Conservation (phyloP, 1,140 invertebrate species). For the Anadara kagoshimensis region DNA sequence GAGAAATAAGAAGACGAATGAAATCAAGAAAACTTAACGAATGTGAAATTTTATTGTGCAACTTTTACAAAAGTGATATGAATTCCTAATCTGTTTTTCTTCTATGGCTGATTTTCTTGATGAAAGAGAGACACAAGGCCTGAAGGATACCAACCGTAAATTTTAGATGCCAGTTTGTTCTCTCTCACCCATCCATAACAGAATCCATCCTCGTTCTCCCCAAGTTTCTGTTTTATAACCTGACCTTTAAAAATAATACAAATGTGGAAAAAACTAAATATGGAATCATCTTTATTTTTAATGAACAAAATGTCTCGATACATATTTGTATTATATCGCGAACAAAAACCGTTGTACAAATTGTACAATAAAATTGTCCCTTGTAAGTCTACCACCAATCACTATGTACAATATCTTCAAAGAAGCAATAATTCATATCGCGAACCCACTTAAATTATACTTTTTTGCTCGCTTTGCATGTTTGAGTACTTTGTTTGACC, state of each 20-base stretch:
- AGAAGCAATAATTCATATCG: no score
- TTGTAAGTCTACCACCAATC: no score
- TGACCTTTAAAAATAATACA: slow-evolving; percentile 24
- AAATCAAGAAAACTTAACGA: no score
- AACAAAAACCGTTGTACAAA: neutral
- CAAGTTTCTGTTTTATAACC: slow-evolving; percentile 42
- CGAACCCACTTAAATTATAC: no score
- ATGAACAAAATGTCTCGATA: neutral
- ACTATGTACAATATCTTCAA: neutral
- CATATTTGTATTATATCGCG: neutral
- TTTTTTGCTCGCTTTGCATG: no score
- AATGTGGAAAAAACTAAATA: neutral
- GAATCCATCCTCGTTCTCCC: slow-evolving; percentile 39
- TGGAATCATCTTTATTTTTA: neutral
- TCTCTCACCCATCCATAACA: slow-evolving; percentile 36
- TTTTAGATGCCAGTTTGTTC: slow-evolving; percentile 32
- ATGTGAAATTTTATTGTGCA: no score
- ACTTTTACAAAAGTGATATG: no score
- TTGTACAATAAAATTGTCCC: no score
- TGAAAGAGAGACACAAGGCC: slow-evolving; percentile 2
- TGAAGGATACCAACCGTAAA: slow-evolving; percentile 37
- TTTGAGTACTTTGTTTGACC: no score
- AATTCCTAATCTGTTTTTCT: no score
- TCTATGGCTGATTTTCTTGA: no score
- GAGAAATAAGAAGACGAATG: no score